These are phyloP conservation scores for Cheracebus regulus DNA, from an alignment of 2,797 vertebrate genomes.

Conservation along the genomic window DNA sequence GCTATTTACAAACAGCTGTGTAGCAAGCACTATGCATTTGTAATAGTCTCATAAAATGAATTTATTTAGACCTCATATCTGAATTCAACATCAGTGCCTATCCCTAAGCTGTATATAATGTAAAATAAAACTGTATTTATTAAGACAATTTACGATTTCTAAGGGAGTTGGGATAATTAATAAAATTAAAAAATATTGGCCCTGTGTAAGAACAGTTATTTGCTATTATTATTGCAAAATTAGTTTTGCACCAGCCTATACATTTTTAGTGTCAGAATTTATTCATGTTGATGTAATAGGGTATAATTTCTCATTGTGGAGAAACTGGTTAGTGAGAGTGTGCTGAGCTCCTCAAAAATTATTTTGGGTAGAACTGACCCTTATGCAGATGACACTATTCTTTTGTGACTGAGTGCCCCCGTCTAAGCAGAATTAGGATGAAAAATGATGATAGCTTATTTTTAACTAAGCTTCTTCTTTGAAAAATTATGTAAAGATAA, in stretches of 20 bases:
- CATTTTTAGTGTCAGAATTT: conserved; percentile 1
- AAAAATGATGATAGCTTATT: not conserved
- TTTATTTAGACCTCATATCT: conserved; percentile 26
- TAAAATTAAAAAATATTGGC: conserved; percentile 1
- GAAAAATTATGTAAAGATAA: not conserved
- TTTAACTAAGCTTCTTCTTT: not conserved
- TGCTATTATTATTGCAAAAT: not conserved
- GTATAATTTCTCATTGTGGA: not conserved
- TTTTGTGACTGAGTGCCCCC: not conserved
- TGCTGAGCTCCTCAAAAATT: not conserved
- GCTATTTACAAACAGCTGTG: not conserved
- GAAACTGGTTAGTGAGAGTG: not conserved
- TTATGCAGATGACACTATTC: not conserved
- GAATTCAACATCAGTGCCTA: not conserved
- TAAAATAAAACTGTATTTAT: not conserved
- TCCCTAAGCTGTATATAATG: not conserved
- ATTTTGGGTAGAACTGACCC: not conserved
- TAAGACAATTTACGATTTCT: not conserved
- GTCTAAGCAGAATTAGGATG: not conserved
- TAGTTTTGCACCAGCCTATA: not conserved
- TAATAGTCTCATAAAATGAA: not conserved
- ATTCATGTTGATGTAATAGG: not conserved
- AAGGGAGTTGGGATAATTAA: not conserved
- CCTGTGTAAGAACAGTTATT: not conserved
- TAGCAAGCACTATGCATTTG: not conserved